phyloP scores from a whole-genome alignment of 2,888 invertebrate species.

The Bellardia pandia region DNA sequence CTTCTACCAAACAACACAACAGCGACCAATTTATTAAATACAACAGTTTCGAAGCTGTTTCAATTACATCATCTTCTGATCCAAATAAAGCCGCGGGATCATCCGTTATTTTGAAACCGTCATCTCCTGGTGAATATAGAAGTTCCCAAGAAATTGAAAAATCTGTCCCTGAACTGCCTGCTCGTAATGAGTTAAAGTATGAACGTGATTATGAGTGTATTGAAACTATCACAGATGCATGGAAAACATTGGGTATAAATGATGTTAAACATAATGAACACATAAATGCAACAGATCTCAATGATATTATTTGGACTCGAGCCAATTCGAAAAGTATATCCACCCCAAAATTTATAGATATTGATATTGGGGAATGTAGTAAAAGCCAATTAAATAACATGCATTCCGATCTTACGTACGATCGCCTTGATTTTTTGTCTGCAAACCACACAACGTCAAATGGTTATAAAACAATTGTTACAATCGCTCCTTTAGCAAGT shows the following conservation, averaged over 20 bases:
- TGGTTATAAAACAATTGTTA: constrained; percentile 89
- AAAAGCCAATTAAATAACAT: constrained; percentile 49
- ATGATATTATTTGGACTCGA: constrained; percentile 84
- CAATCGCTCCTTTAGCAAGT: constrained; percentile 85
- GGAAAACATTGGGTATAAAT: constrained; percentile 91
- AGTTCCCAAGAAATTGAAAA: constrained; percentile 71
- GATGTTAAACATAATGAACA: constrained; percentile 90
- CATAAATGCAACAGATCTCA: constrained; percentile 74
- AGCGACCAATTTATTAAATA: constrained; percentile 83
- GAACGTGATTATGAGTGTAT: constrained; percentile 88
- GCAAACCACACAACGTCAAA: constrained; percentile 89
- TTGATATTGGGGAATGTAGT: constrained; percentile 80
- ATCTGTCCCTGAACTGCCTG: constrained; percentile 75
- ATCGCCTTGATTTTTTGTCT: constrained; percentile 92
- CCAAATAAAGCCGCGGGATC: constrained; percentile 80
- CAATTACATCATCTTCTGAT: constrained; percentile 82
- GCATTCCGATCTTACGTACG: constrained; percentile 87
- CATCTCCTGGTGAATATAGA: constrained; percentile 77
- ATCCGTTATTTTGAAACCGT: constrained; percentile 81
- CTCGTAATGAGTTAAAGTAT: constrained; percentile 78
- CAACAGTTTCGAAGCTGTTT: constrained; percentile 83
- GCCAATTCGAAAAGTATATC: constrained; percentile 77
- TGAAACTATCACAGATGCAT: constrained; percentile 91
- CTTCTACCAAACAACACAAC: constrained; percentile 73
- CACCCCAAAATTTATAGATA: constrained; percentile 80